Evolutionary conservation across 2,113 vertebrate species (phyloP).

Genomic region (Anoplopoma fimbria): DNA sequence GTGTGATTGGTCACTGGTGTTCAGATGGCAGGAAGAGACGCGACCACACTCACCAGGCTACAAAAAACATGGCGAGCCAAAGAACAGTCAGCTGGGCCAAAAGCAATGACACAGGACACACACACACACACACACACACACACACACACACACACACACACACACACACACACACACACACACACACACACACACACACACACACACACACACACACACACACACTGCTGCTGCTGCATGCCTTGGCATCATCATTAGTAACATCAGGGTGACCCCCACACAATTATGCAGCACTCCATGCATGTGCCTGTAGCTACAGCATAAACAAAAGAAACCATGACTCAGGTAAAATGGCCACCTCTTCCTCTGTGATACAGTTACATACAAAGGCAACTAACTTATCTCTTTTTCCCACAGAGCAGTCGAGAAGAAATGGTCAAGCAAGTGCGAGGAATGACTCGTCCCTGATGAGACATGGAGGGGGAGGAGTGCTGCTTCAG

Average conservation of each 20-base stretch:
- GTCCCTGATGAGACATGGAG: constrained; percentile 51
- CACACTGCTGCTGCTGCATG: constrained; percentile 28
- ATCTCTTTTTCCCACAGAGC: not conserved
- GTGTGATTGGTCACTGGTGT: constrained; percentile 23
- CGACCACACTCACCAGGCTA: constrained; percentile 54
- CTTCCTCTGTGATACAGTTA: not conserved
- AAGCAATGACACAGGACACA: constrained; percentile 47
- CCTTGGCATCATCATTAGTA: constrained; percentile 14
- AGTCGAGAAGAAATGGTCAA: constrained; percentile 42
- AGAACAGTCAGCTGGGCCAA: constrained; percentile 53
- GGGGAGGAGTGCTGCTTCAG: constrained; percentile 40
- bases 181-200: constrained; percentile 16
- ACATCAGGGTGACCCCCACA: constrained; percentile 44
- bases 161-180: not conserved
- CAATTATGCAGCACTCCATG: constrained; percentile 11
- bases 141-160: not conserved
- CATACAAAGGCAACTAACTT: not conserved
- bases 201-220: not conserved
- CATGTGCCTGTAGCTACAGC: not conserved
- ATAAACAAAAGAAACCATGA: not conserved
- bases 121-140: constrained; percentile 6
- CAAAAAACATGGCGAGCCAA: constrained; percentile 58
- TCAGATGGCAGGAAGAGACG: constrained; percentile 47
- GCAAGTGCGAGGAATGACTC: constrained; percentile 41
- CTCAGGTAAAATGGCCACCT: not conserved